These are phyloP conservation scores for Caenorhabditis uteleia DNA, from an alignment of 2,888 invertebrate species.

Conservation along the genomic window DNA sequence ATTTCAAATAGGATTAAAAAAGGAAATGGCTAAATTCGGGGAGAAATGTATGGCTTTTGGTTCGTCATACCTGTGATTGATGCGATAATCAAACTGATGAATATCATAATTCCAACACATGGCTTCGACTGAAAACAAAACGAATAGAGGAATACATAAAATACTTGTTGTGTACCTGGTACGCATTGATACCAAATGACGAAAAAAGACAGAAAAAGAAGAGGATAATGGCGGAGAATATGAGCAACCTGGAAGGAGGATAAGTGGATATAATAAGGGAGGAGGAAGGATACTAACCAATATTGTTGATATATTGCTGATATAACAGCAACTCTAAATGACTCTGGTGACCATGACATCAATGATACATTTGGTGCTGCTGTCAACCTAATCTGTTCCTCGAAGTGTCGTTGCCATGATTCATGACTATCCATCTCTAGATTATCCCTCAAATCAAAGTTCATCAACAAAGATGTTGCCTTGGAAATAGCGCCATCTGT, in stretches of 20 bases:
- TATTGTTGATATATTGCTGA: conserved; percentile 22
- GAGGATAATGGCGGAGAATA: conserved; percentile 39
- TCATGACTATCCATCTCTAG: conserved; percentile 42
- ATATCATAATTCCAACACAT: conserved; percentile 36
- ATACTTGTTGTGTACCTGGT: conserved; percentile 44
- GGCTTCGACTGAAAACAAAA: conserved; percentile 39
- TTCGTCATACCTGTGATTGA: conserved; percentile 29
- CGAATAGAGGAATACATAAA: background rate
- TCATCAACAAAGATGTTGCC: conserved; percentile 55
- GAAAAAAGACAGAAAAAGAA: conserved; percentile 45
- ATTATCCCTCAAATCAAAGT: conserved; percentile 52
- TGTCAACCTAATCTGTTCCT: conserved; percentile 49
- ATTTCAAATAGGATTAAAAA: background rate
- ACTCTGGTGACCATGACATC: conserved; percentile 44
- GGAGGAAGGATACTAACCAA: conserved; percentile 12
- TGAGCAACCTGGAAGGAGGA: conserved; percentile 31
- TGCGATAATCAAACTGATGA: conserved; percentile 25
- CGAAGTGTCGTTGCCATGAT: conserved; percentile 53
- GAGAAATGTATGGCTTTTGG: too few species aligned
- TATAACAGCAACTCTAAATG: conserved; percentile 34
- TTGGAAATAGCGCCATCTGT: conserved; percentile 57
- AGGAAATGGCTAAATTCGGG: conserved; percentile 12
- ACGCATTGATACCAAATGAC: conserved; percentile 51
- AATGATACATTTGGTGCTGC: conserved; percentile 38
- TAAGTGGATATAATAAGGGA: conserved; percentile 15